A percentile compares a stretch with the other conserved stretches of the same genome.
Evolutionary conservation across 1,140 invertebrate genomes (phyloP).

Genomic region (Euborellia annulipes): DNA sequence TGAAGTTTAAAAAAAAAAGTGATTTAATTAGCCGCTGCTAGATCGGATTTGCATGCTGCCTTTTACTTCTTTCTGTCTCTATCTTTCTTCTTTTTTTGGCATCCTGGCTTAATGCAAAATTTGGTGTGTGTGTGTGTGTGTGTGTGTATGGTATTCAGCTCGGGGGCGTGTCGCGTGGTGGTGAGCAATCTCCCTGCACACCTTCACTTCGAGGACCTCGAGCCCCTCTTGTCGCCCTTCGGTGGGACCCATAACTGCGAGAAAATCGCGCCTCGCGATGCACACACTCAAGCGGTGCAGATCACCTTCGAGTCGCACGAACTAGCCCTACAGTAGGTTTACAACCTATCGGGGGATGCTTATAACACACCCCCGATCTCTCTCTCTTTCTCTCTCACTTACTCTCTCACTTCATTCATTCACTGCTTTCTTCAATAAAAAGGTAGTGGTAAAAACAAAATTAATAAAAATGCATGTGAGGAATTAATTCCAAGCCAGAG

Average conservation of each 20-base stretch:
- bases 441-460: too few species aligned
- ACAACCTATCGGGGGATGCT: too few species aligned
- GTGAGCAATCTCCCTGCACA: constrained; percentile 73
- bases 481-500: too few species aligned
- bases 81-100: neutral
- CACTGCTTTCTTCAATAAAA: too few species aligned
- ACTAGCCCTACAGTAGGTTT: constrained; percentile 81
- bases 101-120: neutral
- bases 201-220: constrained; percentile 67
- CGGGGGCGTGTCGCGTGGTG: constrained; percentile 33
- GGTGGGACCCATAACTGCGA: constrained; percentile 72
- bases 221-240: constrained; percentile 59
- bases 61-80: too few species aligned
- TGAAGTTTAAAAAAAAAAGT: neutral
- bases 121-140: neutral
- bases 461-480: too few species aligned
- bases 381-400: too few species aligned
- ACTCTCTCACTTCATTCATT: too few species aligned
- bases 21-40: neutral
- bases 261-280: constrained; percentile 57
- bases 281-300: constrained; percentile 58
- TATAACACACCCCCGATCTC: too few species aligned
- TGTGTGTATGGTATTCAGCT: neutral
- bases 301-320: constrained; percentile 77
- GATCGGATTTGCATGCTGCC: constrained; percentile 1